A percentile compares a stretch with the other conserved stretches of the same genome.
Conservation (phyloP, 1,140 invertebrate species). For the Zaprionus tsacasi region DNA sequence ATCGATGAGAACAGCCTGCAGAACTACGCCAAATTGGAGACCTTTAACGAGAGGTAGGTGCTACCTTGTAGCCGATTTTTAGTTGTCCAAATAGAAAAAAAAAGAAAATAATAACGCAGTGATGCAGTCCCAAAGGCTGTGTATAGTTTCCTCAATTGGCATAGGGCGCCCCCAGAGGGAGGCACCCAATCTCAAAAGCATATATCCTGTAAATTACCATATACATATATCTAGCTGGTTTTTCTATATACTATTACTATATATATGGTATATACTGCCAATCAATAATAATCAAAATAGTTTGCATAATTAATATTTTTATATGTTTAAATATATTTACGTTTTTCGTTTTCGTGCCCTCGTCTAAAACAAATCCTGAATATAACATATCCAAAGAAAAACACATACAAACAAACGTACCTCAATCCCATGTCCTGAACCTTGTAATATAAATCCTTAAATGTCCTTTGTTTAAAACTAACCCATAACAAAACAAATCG, state of each 20-base stretch:
- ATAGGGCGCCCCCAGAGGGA: conserved; percentile 9
- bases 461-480: conserved; percentile 78
- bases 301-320: conserved; percentile 81
- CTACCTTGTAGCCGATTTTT: conserved; percentile 68
- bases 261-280: conserved; percentile 40
- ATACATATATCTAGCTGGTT: conserved; percentile 66
- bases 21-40: conserved; percentile 96
- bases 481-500: conserved; percentile 51
- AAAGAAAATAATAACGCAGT: conserved; percentile 42
- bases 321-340: conserved; percentile 77
- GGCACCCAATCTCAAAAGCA: conserved; percentile 36
- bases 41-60: conserved; percentile 98
- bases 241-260: conserved; percentile 18
- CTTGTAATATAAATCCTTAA: conserved; percentile 78
- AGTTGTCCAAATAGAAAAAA: conserved; percentile 23
- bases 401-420: conserved; percentile 45
- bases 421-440: conserved; percentile 55
- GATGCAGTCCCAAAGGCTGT: too few species aligned
- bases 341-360: conserved; percentile 80
- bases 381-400: conserved; percentile 48
- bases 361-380: conserved; percentile 77
- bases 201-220: conserved; percentile 47
- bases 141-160: conserved; percentile 68
- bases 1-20: conserved; percentile 99
- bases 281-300: conserved; percentile 75